Evolutionary conservation across 2,797 vertebrate species (phyloP).

Genomic region (Microctenopoma stevenorrisi): DNA sequence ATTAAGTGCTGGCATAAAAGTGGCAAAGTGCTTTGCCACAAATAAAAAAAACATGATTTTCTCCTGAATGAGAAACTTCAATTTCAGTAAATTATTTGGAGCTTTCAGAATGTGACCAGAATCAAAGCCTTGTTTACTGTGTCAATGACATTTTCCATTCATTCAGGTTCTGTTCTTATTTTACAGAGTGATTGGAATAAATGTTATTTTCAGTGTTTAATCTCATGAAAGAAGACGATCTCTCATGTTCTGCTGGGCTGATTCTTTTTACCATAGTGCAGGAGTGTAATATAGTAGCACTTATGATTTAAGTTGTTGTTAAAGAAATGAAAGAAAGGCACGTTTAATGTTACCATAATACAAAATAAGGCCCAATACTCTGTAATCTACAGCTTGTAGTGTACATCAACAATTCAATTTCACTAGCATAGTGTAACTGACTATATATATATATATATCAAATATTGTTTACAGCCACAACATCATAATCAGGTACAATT

Average conservation of each 20-base stretch:
- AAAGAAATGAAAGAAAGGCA: background rate
- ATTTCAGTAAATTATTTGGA: constrained; percentile 26
- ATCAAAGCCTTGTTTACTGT: constrained; percentile 19
- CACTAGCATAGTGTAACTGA: background rate
- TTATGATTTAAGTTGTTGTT: background rate
- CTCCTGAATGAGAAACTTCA: constrained; percentile 30
- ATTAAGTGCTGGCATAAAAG: constrained; percentile 52
- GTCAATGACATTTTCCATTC: background rate
- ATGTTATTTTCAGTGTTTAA: background rate
- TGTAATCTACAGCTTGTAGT: background rate
- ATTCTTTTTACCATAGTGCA: background rate
- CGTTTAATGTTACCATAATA: constrained; percentile 8
- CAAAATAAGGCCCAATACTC: background rate
- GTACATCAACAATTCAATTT: background rate
- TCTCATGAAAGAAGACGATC: too few species aligned
- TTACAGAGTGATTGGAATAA: constrained; percentile 1
- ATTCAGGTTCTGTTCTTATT: constrained; percentile 23
- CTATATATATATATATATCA: too few species aligned
- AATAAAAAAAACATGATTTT: constrained; percentile 2
- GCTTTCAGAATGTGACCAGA: constrained; percentile 21
- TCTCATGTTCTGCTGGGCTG: too few species aligned
- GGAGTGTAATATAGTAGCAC: background rate
- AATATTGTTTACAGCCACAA: too few species aligned
- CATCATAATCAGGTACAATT: background rate
- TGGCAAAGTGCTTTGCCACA: constrained; percentile 31